Base-by-base conservation (phyloP, 2,888 invertebrate species). In the Macrosoma leucophasiata region DNA sequence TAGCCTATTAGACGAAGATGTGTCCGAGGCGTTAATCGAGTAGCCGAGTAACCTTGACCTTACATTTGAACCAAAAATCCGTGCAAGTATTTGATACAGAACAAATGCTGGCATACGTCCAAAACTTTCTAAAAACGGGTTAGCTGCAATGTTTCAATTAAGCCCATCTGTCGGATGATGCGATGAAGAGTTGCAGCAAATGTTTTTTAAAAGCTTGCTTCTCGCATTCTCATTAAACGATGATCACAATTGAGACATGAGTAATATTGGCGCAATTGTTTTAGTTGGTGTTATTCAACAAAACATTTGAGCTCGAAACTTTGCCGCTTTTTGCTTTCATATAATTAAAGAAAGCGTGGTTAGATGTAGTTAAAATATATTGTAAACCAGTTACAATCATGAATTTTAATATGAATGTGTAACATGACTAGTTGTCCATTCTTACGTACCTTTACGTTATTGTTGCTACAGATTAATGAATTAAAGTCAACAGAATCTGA, bases 111-210 rank as follows among this genome's bases (percentile, higher is more conserved):
- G 79, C 74, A 36, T 46, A 35, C 48, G 43, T 61, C 76, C 81
- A 79, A 70, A 64, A 66, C 69, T 73, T 75, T 74, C 70, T 69
- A 71, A 74, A 71, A 71, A 70, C 64, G 52, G 62, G 58, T 62
- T 62, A 67, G 56, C 60, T 72, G 69, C 67, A 73, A 63, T 55
- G 60, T 62, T 64, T 75, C 67, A 69, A 75, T 74, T 69, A 70
- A 61, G 56, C 55, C 47, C 46, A 42, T 46, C 46, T 48, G 56
- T 41, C 46, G 21, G 40, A 42, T 38, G 41, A 41, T 42, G 42
- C 37, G 49, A 49, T 50, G 46, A 50, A 41, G 41, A 50, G 38
- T 39, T 55, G 52, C 50, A 55, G 47, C 49, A 46, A 35, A 41
- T 35, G 32, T 43, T 55, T 51, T 56, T 50, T 52, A 56, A 55